A percentile compares a stretch with the other conserved stretches of the same genome.
phyloP scores from a whole-genome alignment of 2,888 invertebrate species.

The Pseudococcus viburni region DNA sequence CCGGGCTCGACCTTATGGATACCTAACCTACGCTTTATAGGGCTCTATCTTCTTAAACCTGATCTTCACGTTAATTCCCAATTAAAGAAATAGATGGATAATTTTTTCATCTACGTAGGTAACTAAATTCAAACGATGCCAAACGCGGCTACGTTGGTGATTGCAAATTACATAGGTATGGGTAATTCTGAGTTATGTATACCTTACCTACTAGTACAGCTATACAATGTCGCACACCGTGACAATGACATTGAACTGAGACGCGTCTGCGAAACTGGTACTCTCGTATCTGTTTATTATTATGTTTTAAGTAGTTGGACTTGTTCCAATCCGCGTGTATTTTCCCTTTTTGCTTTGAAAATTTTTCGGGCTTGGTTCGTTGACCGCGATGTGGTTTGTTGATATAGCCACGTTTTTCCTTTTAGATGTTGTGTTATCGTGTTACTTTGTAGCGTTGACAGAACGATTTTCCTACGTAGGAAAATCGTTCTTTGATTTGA shows the following conservation, averaged over 20 bases:
- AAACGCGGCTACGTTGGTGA: background rate
- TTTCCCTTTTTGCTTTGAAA: background rate
- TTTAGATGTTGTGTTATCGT: too few relatives aligned
- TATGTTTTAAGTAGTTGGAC: conserved; percentile 22
- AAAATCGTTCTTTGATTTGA: too few relatives aligned
- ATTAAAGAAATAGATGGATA: background rate
- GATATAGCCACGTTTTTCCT: background rate
- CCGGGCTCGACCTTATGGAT: conserved; percentile 4
- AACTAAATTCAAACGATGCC: conserved; percentile 4
- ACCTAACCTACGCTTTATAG: conserved; percentile 15
- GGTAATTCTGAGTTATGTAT: too few relatives aligned
- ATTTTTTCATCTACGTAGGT: too few relatives aligned
- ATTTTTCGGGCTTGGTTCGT: background rate
- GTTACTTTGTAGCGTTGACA: too few relatives aligned
- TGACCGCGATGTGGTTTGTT: conserved; percentile 39
- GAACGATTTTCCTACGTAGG: too few relatives aligned
- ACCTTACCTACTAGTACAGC: background rate
- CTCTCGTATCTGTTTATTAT: background rate
- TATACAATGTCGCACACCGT: conserved; percentile 34
- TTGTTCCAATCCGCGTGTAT: conserved; percentile 7
- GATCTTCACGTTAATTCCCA: conserved; percentile 28
- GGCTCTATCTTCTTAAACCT: conserved; percentile 7
- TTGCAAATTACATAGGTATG: background rate
- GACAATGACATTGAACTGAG: conserved; percentile 33
- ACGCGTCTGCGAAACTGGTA: conserved; percentile 30